Conservation (phyloP, 23 tunicate genomes). For the Ciona savignyi region DNA sequence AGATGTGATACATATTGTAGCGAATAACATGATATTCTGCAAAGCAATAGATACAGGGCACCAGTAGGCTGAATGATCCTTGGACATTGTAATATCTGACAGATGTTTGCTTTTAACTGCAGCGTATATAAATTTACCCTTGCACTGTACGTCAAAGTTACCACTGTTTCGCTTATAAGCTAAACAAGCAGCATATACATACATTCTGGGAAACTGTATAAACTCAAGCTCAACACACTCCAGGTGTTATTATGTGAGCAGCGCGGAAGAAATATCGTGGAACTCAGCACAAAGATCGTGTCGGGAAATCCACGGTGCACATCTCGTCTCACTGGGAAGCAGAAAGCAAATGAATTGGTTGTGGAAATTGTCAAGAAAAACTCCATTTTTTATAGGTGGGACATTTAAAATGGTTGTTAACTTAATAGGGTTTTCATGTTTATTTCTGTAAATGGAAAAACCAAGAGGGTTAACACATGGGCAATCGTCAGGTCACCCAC, state of each 20-base stretch:
- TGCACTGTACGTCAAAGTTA: too few relatives aligned
- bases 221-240: background rate
- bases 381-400: conserved; percentile 53
- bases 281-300: conserved; percentile 63
- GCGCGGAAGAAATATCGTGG: conserved; percentile 35
- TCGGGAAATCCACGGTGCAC: conserved; percentile 46
- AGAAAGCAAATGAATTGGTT: conserved; percentile 67
- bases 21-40: too few relatives aligned
- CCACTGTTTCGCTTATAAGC: too few relatives aligned
- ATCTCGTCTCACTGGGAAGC: conserved; percentile 33
- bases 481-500: background rate
- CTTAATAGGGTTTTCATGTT: background rate
- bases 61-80: too few relatives aligned
- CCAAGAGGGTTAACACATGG: background rate
- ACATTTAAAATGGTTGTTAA: background rate
- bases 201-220: too few relatives aligned
- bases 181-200: too few relatives aligned
- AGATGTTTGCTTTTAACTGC: too few relatives aligned
- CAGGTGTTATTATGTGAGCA: conserved; percentile 50
- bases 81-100: too few relatives aligned
- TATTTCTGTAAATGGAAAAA: too few relatives aligned
- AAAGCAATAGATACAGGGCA: too few relatives aligned
- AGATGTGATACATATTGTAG: too few relatives aligned
- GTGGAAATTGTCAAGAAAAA: conserved; percentile 26
- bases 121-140: too few relatives aligned